Conservation (phyloP, 2,888 invertebrate genomes). For the Pteria penguin region DNA sequence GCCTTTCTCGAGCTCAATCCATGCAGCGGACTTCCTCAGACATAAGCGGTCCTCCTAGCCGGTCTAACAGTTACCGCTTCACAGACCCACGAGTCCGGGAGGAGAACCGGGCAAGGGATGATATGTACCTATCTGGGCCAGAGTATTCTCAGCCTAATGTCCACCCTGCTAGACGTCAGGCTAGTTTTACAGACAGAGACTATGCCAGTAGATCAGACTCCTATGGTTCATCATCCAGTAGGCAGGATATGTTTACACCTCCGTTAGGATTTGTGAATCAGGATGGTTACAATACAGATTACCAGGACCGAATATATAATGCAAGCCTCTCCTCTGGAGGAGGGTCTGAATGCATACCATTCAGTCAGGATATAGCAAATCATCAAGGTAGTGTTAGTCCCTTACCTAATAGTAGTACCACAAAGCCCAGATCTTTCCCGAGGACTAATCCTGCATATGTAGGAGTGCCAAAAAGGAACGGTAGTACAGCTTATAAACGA, state of each 20-base stretch:
- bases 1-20: slow-evolving; percentile 61
- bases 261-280: slow-evolving; percentile 51
- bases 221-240: slow-evolving; percentile 52
- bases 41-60: slow-evolving; percentile 53
- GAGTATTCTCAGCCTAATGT: slow-evolving; percentile 47
- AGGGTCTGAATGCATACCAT: slow-evolving; percentile 62
- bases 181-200: slow-evolving; percentile 57
- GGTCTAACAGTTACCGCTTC: slow-evolving; percentile 53
- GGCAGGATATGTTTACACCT: slow-evolving; percentile 55
- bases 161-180: slow-evolving; percentile 51
- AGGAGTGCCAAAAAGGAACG: slow-evolving; percentile 70
- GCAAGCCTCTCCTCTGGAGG: slow-evolving; percentile 33
- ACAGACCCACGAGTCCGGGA: slow-evolving; percentile 49
- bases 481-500: slow-evolving; percentile 67
- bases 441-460: slow-evolving; percentile 79
- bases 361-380: slow-evolving; percentile 72
- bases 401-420: slow-evolving; percentile 65
- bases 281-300: slow-evolving; percentile 40
- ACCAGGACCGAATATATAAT: slow-evolving; percentile 53
- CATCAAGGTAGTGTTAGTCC: slow-evolving; percentile 71
- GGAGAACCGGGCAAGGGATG: slow-evolving; percentile 51
- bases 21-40: slow-evolving; percentile 58
- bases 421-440: slow-evolving; percentile 77
- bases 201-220: slow-evolving; percentile 63
- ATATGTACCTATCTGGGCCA: slow-evolving; percentile 49